Base-by-base conservation (phyloP, 2,888 invertebrate genomes). In the Physocephala rufipes region DNA sequence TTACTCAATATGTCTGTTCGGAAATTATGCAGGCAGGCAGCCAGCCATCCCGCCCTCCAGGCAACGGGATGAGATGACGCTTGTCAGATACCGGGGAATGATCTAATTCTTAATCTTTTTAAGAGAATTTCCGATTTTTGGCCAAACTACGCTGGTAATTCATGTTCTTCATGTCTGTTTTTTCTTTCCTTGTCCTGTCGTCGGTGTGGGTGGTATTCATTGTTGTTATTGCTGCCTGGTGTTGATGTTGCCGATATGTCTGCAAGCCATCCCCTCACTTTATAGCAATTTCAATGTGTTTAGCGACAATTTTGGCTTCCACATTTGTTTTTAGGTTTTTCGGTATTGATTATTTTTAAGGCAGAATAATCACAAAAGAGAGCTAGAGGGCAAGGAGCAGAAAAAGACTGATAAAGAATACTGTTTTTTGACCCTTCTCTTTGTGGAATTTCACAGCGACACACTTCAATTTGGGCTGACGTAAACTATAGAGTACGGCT, bases 71-170 rank as follows among this genome's bases (percentile, higher is more conserved):
- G n/a, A 53, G 21, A 21, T 21, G 12, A 7, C 21, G 2, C 21
- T 53, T n/a, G 21, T n/a, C 30, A 66, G 36, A 28, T 36, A 51
- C 43, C 28, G 24, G 15, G 30, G 63, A 70, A 71, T 73, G 73
- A 74, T 73, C 72, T 74, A 75, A 74, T 76, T 75, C 74, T 70
- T 71, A 73, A 73, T 67, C 71, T 73, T 74, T 76, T 72, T 76
- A 74, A 74, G 74, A 68, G 64, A 73, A 74, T 75, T 75, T 74
- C 74, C 71, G 70, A 62, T 68, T 67, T n/a, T 63, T 67, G 67
- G 59, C 26, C 28, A 24, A 24, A 28, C 26, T 19, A 16, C 15
- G 21, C 36, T n/a, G 53, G 53, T 2, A 1, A 21, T n/a, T 53
- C 53, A 53, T 53, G 58, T 26, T 7, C 58, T 36, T 24, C 58